A percentile compares a stretch with the other conserved stretches of the same genome.
These are phyloP conservation scores for Cyanoderma ruficeps DNA, from an alignment of 2,113 vertebrate species.

Conservation along the genomic window DNA sequence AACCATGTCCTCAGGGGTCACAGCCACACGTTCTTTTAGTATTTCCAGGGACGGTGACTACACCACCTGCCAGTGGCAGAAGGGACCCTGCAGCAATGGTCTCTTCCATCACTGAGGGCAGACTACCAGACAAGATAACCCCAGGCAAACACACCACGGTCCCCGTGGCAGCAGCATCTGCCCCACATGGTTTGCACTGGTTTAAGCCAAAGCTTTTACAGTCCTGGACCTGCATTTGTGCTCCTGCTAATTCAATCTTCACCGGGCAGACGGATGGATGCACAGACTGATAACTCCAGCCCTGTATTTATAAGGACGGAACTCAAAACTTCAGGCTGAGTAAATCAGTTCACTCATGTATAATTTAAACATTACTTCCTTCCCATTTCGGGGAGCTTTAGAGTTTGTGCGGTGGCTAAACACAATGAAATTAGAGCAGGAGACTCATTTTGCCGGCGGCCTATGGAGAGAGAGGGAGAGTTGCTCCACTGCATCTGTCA, in stretches of 20 bases:
- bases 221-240: background rate
- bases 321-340: conserved; percentile 12
- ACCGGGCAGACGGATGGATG: background rate
- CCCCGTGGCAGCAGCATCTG: background rate
- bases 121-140: background rate
- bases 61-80: background rate
- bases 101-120: background rate
- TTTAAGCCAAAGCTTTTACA: conserved; percentile 59
- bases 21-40: background rate
- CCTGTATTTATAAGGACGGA: background rate
- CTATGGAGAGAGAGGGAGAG: background rate
- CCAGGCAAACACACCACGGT: rapidly evolving
- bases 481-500: background rate
- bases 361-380: conserved; percentile 63
- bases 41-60: background rate
- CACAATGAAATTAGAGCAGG: conserved; percentile 41
- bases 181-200: background rate
- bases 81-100: background rate
- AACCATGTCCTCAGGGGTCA: background rate
- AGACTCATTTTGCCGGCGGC: background rate
- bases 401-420: conserved; percentile 9
- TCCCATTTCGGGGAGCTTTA: conserved; percentile 36
- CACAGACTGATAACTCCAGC: conserved; percentile 10
- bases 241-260: background rate
- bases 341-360: conserved; percentile 50